Evolutionary conservation across 2,888 invertebrate species (phyloP).

Genomic region (Slavum lentiscoides): DNA sequence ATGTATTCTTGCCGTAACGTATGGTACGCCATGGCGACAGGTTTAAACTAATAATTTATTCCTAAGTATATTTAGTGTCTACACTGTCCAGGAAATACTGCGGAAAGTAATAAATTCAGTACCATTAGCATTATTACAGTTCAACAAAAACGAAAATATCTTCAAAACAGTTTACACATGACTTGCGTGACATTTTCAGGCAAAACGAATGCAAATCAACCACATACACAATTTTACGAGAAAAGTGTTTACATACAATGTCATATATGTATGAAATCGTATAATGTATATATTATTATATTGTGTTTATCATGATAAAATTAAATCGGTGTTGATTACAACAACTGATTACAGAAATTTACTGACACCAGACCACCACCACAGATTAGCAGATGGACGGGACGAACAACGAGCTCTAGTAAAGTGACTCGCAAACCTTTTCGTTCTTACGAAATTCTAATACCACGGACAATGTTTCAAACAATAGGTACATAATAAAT

Average conservation of each 20-base stretch:
- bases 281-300: no score
- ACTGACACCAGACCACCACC: no score
- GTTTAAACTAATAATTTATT: not conserved
- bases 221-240: constrained; percentile 40
- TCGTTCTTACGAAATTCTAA: no score
- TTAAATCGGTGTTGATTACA: not conserved
- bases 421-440: no score
- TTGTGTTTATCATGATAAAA: constrained; percentile 16
- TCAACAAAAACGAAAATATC: not conserved
- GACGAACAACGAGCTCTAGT: no score
- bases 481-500: no score
- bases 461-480: no score
- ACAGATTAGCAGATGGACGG: no score
- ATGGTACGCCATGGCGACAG: constrained; percentile 76
- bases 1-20: constrained; percentile 82
- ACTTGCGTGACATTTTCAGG: constrained; percentile 16
- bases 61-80: not conserved
- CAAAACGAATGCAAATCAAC: constrained; percentile 36
- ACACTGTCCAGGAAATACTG: not conserved
- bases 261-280: not conserved
- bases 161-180: not conserved
- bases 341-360: not conserved
- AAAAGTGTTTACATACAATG: constrained; percentile 13
- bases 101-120: not conserved
- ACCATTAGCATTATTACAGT: not conserved